Base-by-base conservation (phyloP, 1,140 invertebrate species). In the Thalassaphorura encarpata region DNA sequence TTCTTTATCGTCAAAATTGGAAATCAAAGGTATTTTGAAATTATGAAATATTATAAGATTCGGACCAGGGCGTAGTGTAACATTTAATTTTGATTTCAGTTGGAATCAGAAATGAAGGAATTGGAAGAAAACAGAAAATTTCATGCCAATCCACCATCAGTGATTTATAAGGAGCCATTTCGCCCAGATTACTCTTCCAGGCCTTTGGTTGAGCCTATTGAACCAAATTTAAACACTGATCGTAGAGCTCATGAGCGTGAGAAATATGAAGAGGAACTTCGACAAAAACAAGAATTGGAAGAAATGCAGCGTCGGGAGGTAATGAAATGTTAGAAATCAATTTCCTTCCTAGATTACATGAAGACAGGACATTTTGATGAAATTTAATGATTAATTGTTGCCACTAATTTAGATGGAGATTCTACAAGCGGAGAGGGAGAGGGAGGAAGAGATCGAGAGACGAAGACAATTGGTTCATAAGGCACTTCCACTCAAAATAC, bases 151-250 rank as follows among this genome's bases (percentile, higher is more conserved):
- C 70, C 73, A 8, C 64, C 72, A n/a, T 66, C 55, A 4, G 73
- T 78, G 18, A 54, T 77, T 1, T 60, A 72, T n/a, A 71, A 74
- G 57, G 68, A 74, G 54, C 76, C 78, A 4, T 79, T 78, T 67
- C 63, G 72, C 36, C 76, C 77, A 4, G 67, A 70, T 45, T 70
- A 69, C 48, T 69, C 70, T 5, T 56, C 58, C 16, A 69, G 67
- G 56, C 64, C 69, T 6, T 61, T 71, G 11, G 72, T 70, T 66
- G 72, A 72, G 36, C 67, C 74, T 3, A 62, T 65, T 27, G 69
- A 72, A 13, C 70, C 78, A 60, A 60, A 69, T 15, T 68, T 79
- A 15, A 71, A 72, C 58, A 76, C 76, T 3, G 76, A 77, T 27
- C 56, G 66, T 15, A 60, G 77, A 36, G 70, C 72, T 8, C 59